phyloP scores from a whole-genome alignment of 2,888 invertebrate genomes.

The Drosophila atroscutellata region DNA sequence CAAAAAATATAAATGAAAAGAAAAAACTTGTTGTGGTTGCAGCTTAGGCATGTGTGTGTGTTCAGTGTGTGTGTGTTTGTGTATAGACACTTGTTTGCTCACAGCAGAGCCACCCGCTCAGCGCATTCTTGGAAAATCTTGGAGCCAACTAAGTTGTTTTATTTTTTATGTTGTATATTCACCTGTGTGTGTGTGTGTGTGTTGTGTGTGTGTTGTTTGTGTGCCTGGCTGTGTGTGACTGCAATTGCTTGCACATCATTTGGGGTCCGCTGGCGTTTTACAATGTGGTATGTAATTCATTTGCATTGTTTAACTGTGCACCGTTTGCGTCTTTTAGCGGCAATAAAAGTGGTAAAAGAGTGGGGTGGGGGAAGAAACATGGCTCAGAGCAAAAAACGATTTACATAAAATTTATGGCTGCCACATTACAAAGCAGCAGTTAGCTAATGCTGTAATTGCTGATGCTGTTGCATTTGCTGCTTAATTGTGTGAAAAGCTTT shows the following conservation, averaged over 20 bases:
- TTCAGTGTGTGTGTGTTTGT: constrained; percentile 20
- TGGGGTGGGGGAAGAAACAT: constrained; percentile 16
- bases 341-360: constrained; percentile 29
- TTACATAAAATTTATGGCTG: constrained; percentile 81
- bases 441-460: constrained; percentile 63
- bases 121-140: constrained; percentile 78
- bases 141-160: constrained; percentile 17
- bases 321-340: constrained; percentile 68
- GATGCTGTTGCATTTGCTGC: constrained; percentile 41
- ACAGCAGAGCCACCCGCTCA: constrained; percentile 58
- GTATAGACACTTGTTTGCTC: constrained; percentile 51
- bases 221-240: constrained; percentile 24
- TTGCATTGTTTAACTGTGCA: constrained; percentile 76
- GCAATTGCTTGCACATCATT: constrained; percentile 73
- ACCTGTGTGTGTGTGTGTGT: constrained; percentile 9
- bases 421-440: constrained; percentile 75
- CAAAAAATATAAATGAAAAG: not conserved
- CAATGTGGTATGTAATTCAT: constrained; percentile 71
- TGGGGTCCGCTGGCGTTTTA: constrained; percentile 42
- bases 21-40: constrained; percentile 33
- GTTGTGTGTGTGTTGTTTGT: constrained; percentile 10
- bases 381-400: constrained; percentile 65
- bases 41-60: not conserved
- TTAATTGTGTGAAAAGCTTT: constrained; percentile 76
- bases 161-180: constrained; percentile 1